A percentile compares a stretch with the other conserved stretches of the same genome.
Conservation (phyloP, 1,140 invertebrate genomes). For the Brachionus plicatilis region DNA sequence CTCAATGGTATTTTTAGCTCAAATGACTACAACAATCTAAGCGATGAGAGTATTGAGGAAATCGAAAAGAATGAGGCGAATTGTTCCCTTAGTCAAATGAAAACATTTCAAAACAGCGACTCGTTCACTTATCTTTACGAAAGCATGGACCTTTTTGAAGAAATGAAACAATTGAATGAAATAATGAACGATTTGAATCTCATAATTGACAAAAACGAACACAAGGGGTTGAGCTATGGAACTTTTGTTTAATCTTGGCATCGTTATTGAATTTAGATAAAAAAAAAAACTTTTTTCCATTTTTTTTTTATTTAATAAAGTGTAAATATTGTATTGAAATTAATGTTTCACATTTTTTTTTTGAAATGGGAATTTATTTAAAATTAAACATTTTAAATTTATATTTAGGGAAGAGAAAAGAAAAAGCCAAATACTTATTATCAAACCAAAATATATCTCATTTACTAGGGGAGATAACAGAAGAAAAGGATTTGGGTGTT, state of each 20-base stretch:
- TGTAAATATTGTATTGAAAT: not conserved
- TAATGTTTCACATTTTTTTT: too few species aligned
- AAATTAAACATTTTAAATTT: too few species aligned
- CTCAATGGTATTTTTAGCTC: not conserved
- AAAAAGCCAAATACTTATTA: too few species aligned
- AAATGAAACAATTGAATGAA: constrained; percentile 10
- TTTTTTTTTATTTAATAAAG: not conserved
- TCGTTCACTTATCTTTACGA: not conserved
- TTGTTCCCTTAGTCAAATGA: not conserved
- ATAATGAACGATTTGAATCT: constrained; percentile 7
- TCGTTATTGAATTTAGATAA: too few species aligned
- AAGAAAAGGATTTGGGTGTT: too few species aligned
- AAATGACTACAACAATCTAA: not conserved
- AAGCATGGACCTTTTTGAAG: not conserved
- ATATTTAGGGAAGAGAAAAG: too few species aligned
- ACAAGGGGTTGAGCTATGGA: not conserved
- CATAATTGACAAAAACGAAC: not conserved
- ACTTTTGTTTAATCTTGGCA: not conserved
- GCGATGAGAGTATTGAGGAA: not conserved
- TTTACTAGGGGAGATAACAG: too few species aligned
- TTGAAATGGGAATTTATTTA: too few species aligned
- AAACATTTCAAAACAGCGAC: not conserved
- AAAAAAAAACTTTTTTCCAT: too few species aligned
- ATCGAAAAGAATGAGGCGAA: not conserved
- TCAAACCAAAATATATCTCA: too few species aligned